Base-by-base conservation (phyloP, 2,797 vertebrate species). In the Ficedula albicollis region DNA sequence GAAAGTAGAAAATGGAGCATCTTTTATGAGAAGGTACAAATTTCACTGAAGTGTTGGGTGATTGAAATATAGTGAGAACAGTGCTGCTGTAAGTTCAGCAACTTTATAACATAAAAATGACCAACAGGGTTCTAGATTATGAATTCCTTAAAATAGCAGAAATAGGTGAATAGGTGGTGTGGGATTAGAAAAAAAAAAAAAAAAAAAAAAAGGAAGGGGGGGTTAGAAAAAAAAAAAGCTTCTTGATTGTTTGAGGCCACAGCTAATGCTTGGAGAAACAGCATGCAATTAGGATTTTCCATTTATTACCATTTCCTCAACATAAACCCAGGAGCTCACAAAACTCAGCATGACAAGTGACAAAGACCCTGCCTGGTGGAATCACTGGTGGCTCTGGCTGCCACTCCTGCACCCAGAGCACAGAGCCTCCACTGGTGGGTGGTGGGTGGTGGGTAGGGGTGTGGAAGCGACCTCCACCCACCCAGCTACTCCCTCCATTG, bases 41-140 rank as follows among this genome's bases (percentile, higher is more conserved):
- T 90, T 94, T 82, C 60, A 84, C 9, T 1, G 69, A 92, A 93
- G 41, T 52, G 25, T 56, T 76, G 67, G 54, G 66, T 79, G 79
- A 77, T 27, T 77, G 77, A 94, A 96, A 96, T 94, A 94, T 48
- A 93, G 83, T 62, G 72, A 96, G 52, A 92, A 87, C 39, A 55
- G 60, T 51, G 43, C 32, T 36, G 60, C 27, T 88, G 66, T 44
- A 95, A 79, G 87, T 82, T 38, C 75, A 82, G 23, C 22, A 92
- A 72, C 16, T 87, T 89, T 39, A 60, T 16, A 46, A 46, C 27
- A 49, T 21, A 67, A 69, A 90, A 74, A 55, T 49, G 23, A 56
- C 18, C 54, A 64, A n/a, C 6, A 43, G 15, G 6, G 21, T 58
- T 25, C 64, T 54, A 82, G 25, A 39, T 5, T 38, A 15, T 32